Evolutionary conservation across 2,113 vertebrate species (phyloP), one percentile per base, ranked within the genome.

Genomic region (Heloderma charlesbogerti): DNA sequence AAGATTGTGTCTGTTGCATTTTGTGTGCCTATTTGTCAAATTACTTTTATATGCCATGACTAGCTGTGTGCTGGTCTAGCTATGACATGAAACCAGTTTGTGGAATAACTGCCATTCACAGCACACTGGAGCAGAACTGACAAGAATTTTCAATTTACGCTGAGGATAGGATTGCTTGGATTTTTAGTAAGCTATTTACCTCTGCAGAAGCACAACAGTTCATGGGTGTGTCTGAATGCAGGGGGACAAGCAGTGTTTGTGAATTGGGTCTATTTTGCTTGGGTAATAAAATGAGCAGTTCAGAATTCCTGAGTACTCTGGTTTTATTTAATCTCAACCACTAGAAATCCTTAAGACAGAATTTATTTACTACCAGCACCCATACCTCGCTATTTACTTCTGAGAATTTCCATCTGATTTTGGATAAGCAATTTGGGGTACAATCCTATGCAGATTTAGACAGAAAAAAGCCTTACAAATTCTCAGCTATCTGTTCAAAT

Each of bases 91-190:
- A 91, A 4, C 3, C 18, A 87, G 86, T 81, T 91, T 57, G 51
- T 67, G 87, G 78, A 83, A 66, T 91, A 83, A 83, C 69, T 75
- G 78, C 79, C n/a, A 66, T 88, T 87, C 86, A 88, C 80, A 91
- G 90, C 20, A 84, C 60, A 67, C 1, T 75, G 72, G 72, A 91
- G 80, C 86, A 84, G 72, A 88, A 91, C 57, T 66, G 37, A 51
- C 69, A 84, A 40, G 71, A 91, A 88, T 88, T 88, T 88, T 91
- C 86, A 84, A 18, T 91, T 84, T 88, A 83, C n/a, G 54, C 16
- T 84, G 86, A 83, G 2, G 22, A 67, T 79, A 89, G 86, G 89
- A 91, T 80, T 34, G 86, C 13, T 92, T 84, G 1, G 2, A 29
- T 45, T 90, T 66, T 90, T 51, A 43, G 84, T 67, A 60, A 31